Conservation (phyloP, 2,113 vertebrate genomes). For the Pollachius pollachius region DNA sequence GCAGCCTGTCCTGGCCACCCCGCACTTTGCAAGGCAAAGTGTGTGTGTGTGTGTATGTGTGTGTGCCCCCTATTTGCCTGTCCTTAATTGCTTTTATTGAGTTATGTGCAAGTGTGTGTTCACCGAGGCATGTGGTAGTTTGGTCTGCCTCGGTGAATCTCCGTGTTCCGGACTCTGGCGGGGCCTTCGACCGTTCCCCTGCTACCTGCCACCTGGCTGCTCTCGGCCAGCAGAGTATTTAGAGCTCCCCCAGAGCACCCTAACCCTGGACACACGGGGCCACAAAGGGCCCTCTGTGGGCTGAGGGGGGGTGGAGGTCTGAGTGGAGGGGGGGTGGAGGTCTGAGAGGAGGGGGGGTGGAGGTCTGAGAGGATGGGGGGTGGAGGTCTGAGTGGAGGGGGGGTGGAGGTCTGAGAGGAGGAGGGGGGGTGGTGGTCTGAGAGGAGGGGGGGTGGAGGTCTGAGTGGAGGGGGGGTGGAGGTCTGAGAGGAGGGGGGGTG, state of each 20-base stretch:
- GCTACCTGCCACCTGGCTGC: constrained; percentile 62
- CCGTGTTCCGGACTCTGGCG: constrained; percentile 14
- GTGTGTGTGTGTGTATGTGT: neutral
- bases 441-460: too few relatives aligned
- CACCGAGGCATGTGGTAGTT: too few relatives aligned
- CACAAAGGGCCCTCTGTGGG: constrained; percentile 21
- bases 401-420: too few relatives aligned
- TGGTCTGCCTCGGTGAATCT: neutral
- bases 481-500: too few relatives aligned
- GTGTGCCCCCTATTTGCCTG: too few relatives aligned
- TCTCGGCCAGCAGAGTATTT: constrained; percentile 49
- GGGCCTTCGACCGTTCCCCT: constrained; percentile 62
- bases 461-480: too few relatives aligned
- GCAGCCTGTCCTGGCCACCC: neutral
- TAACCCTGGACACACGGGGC: constrained; percentile 8
- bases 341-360: neutral
- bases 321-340: constrained; percentile 2
- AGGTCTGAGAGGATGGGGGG: too few relatives aligned
- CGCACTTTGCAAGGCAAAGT: neutral
- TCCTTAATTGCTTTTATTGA: too few relatives aligned
- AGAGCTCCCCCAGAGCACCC: constrained; percentile 51
- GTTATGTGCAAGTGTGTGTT: neutral
- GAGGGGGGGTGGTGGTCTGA: too few relatives aligned
- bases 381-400: too few relatives aligned
- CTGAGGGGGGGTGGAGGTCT: constrained; percentile 27